phyloP scores from a whole-genome alignment of 64 coral and sea anemone genomes.

The Dendrophyllia cribrosa region DNA sequence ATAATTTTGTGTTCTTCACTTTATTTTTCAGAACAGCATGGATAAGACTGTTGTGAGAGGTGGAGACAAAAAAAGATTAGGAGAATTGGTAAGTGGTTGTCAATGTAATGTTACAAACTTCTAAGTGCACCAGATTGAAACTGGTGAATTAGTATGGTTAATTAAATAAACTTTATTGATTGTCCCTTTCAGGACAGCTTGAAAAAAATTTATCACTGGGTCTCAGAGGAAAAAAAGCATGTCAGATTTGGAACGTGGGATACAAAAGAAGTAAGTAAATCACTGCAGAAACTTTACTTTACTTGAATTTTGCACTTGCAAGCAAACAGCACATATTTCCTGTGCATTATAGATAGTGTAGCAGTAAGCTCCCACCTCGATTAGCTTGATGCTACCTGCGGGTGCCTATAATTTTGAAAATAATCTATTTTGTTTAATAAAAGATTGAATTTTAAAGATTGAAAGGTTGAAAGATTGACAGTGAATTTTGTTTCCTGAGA shows the following conservation, averaged over 20 bases:
- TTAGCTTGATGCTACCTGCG: no score
- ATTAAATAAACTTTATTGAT: neutral
- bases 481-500: no score
- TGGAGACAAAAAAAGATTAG: slow-evolving; percentile 90
- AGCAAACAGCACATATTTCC: no score
- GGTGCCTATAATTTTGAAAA: no score
- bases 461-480: no score
- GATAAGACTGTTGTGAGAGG: slow-evolving; percentile 86
- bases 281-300: no score
- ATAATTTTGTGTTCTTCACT: neutral
- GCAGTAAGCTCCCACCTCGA: no score
- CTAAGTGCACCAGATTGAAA: neutral
- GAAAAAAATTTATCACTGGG: slow-evolving; percentile 79
- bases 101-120: neutral
- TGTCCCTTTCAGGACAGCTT: slow-evolving; percentile 72
- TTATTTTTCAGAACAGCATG: slow-evolving; percentile 64
- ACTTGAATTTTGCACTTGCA: no score
- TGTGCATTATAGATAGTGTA: no score
- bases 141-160: neutral
- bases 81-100: slow-evolving; percentile 80
- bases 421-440: no score
- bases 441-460: no score
- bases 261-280: slow-evolving; percentile 80
- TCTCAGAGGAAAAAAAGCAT: slow-evolving; percentile 97
- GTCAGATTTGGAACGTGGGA: slow-evolving; percentile 93